Evolutionary conservation across 2,797 vertebrate genomes (phyloP), one percentile per base, ranked within the genome.

Genomic region (Argyrosomus regius): DNA sequence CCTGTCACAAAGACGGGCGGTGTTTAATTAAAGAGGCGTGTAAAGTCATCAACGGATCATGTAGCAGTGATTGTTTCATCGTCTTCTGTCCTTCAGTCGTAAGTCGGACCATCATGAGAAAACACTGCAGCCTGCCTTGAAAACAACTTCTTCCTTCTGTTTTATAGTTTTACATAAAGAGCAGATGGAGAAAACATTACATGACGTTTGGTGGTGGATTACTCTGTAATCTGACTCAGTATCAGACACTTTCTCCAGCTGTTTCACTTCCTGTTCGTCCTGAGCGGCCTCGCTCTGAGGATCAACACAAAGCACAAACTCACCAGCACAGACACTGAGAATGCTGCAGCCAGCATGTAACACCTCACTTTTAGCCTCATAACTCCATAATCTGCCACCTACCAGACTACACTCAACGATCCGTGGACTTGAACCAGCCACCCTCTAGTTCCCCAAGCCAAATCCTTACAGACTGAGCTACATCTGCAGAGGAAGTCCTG

Each of bases 161-260:
- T 80, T 77, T 35, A 68, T 6, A 31, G 60, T 53, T 77, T 5
- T 31, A 7, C 64, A 69, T 50, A 1, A 68, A 72, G 52, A 11
- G 17, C 80, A 77, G 60, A 63, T 71, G 70, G 77, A 75, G 73
- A 70, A 9, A 39, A 61, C 35, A 57, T 82, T 10, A 76, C 0
- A 4, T 12, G 46, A 60, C 5, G n/a, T 64, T 48, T 69, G 49
- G 60, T 14, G 17, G 62, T 22, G 45, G 56, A 64, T 59, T 56
- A 54, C 56, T 68, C 20, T 64, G 56, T 50, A 54, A 83, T 63
- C 68, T 5, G 41, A 74, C 20, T 50, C 45, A 8, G 1, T 20
- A 22, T 77, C 69, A 70, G 41, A 65, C 65, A 45, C 35, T 72
- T 50, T 68, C 28, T 65, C 68, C 72, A 70, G 68, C 59, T 65